Evolutionary conservation across 2,888 invertebrate genomes (phyloP), one percentile per base, ranked within the genome.

Genomic region (Therioaphis trifolii): DNA sequence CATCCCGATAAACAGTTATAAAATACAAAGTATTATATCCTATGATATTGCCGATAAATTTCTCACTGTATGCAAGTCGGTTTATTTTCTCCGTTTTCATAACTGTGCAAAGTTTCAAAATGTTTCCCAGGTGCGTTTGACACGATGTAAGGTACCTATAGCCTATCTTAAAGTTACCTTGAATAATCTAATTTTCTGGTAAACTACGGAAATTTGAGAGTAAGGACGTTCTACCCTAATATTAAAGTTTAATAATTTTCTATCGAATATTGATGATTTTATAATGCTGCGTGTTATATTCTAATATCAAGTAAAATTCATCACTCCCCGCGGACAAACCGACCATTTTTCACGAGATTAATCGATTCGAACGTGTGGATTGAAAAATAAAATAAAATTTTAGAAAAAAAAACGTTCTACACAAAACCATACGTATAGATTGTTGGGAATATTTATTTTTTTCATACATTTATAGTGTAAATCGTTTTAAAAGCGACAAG

Each of bases 191-290:
- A 72, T 35, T 52, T 15, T 0, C 3, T 21, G 9, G 5, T 7
- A 72, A 72, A 72, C 35, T 35, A 52, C 18, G n/a, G 72, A 2
- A 21, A 52, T 72, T 35, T 52, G 7, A 52, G 52, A 15, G n/a
- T n/a, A n/a, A n/a, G 5, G 27, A 52, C n/a, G 0, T 18, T 4
- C 1, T 35, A 29, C 12, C 49, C n/a, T n/a, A 29, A 27, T n/a
- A n/a, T 46, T 29, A n/a, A 2, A 52, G 7, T 2, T 35, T 7
- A 12, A 29, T 52, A n/a, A n/a, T 29, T 14, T 49, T 29, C 12
- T 14, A 27, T 72, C n/a, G 24, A n/a, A 49, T 27, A 18, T 49
- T 29, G 27, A 15, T 7, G n/a, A 18, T 14, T n/a, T n/a, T n/a
- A n/a, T n/a, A n/a, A n/a, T n/a, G n/a, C n/a, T n/a, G n/a, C n/a